phyloP scores from a whole-genome alignment of 1,140 invertebrate species.

The Lineus longissimus region DNA sequence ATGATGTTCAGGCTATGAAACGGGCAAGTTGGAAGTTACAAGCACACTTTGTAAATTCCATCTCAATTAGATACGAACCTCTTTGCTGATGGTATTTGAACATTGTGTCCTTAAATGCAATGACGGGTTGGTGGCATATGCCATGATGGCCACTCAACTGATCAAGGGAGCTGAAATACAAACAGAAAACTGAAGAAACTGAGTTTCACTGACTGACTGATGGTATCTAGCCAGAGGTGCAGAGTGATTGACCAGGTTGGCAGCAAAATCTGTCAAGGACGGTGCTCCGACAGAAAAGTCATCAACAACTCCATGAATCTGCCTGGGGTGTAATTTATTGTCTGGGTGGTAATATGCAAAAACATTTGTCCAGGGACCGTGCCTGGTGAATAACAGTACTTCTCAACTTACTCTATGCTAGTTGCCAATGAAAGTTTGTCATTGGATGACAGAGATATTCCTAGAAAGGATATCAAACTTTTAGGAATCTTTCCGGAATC shows the following conservation, averaged over 20 bases:
- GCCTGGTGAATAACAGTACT: too few relatives aligned
- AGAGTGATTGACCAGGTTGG: too few relatives aligned
- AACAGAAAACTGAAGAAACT: too few relatives aligned
- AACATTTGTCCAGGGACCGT: too few relatives aligned
- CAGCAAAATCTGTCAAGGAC: too few relatives aligned
- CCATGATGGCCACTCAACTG: conserved; percentile 9
- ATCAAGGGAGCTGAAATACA: conserved; percentile 22
- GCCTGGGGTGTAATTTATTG: too few relatives aligned
- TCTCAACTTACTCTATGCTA: not conserved
- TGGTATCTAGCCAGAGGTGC: too few relatives aligned
- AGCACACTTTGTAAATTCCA: conserved; percentile 20
- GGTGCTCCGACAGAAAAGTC: too few relatives aligned
- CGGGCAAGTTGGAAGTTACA: not conserved
- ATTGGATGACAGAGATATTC: not conserved
- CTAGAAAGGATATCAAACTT: not conserved
- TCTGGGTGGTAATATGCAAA: too few relatives aligned
- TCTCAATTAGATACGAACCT: conserved; percentile 2
- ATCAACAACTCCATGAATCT: too few relatives aligned
- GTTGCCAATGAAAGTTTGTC: not conserved
- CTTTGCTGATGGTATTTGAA: conserved; percentile 14
- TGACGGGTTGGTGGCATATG: conserved; percentile 23
- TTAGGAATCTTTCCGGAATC: not conserved
- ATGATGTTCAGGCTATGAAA: too few relatives aligned
- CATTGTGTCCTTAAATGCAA: conserved; percentile 24
- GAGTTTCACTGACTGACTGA: too few relatives aligned